phyloP scores from a whole-genome alignment of 1,140 invertebrate genomes.

The Monochamus saltuarius region DNA sequence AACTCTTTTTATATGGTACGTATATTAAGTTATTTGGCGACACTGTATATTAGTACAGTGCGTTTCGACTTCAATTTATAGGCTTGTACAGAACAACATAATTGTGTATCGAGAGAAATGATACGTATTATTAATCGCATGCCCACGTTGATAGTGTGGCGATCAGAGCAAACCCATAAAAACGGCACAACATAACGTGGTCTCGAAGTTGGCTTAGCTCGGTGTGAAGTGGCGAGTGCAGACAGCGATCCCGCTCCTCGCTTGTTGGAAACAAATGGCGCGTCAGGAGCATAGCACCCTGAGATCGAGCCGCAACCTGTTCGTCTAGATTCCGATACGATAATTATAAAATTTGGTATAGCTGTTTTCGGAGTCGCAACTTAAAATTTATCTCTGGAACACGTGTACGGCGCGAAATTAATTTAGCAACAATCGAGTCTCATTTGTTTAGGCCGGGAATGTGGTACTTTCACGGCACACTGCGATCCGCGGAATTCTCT shows the following conservation, averaged over 20 bases:
- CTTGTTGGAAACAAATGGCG: constrained; percentile 15
- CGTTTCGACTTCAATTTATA: too few relatives aligned
- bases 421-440: constrained; percentile 12
- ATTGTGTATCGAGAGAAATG: too few relatives aligned
- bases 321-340: constrained; percentile 45
- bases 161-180: too few relatives aligned
- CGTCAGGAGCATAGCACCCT: constrained; percentile 19
- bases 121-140: too few relatives aligned
- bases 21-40: too few relatives aligned
- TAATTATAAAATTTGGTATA: constrained; percentile 46
- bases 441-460: constrained; percentile 21
- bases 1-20: too few relatives aligned
- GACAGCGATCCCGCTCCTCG: constrained; percentile 7
- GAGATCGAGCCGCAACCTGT: constrained; percentile 36
- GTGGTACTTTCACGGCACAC: constrained; percentile 18
- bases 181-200: too few relatives aligned
- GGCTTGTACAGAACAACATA: too few relatives aligned
- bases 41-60: too few relatives aligned
- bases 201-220: too few relatives aligned
- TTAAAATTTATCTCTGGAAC: constrained; percentile 25
- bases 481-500: constrained; percentile 10
- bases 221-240: background rate
- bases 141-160: too few relatives aligned
- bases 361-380: constrained; percentile 10
- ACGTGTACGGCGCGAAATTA: constrained; percentile 24